Percentiles rank a stretch among this genome's conserved stretches.
phyloP scores from a whole-genome alignment of 2,113 vertebrate species.

The Equus przewalskii region DNA sequence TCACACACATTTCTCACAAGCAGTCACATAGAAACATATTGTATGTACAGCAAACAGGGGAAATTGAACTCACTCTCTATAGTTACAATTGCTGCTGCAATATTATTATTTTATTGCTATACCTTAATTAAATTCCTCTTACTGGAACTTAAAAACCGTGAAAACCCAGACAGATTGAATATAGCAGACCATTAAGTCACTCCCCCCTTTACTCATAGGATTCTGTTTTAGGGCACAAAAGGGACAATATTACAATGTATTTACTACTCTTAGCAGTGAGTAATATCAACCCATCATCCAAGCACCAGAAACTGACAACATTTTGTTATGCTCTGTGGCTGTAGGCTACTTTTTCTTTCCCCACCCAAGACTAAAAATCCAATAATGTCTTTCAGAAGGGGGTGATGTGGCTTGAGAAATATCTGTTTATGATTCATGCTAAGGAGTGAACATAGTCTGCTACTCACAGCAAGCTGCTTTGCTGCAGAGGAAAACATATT shows the following conservation, averaged over 20 bases:
- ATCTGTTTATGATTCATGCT: conserved; percentile 66
- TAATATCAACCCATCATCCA: conserved; percentile 57
- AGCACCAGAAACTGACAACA: conserved; percentile 67
- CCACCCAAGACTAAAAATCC: conserved; percentile 65
- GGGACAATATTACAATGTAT: conserved; percentile 63
- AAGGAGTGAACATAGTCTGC: conserved; percentile 16
- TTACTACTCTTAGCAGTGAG: conserved; percentile 51
- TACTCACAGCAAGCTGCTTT: conserved; percentile 38
- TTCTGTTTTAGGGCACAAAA: conserved; percentile 59
- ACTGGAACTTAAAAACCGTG: conserved; percentile 60
- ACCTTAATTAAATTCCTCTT: conserved; percentile 67
- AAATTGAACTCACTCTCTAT: conserved; percentile 4
- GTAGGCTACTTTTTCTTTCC: conserved; percentile 62
- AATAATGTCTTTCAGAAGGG: conserved; percentile 69
- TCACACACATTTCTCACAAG: conserved; percentile 9
- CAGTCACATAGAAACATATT: background rate
- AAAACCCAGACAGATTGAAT: conserved; percentile 46
- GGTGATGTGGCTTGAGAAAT: conserved; percentile 66
- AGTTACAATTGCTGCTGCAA: conserved; percentile 22
- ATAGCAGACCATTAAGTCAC: conserved; percentile 49
- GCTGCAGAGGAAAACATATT: conserved; percentile 58
- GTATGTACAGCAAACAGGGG: background rate
- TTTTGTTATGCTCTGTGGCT: conserved; percentile 65
- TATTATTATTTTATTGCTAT: conserved; percentile 72
- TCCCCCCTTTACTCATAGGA: conserved; percentile 10